Evolutionary conservation across 2,113 vertebrate species (phyloP).

Genomic region (Sitta europaea): DNA sequence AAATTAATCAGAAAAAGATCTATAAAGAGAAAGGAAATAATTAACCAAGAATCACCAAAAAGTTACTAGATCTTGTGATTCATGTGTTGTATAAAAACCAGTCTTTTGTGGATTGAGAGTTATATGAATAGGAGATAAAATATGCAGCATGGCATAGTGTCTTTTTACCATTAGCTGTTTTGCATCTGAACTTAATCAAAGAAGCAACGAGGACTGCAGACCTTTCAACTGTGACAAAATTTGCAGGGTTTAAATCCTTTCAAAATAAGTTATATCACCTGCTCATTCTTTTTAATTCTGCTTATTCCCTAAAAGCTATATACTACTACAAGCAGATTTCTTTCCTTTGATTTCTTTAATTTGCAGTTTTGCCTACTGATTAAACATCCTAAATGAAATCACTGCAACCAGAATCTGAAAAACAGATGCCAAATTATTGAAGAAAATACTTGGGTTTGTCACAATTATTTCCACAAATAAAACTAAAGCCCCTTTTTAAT

Average conservation of each 20-base stretch:
- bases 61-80: constrained; percentile 60
- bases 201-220: constrained; percentile 33
- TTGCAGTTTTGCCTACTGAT: not conserved
- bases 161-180: constrained; percentile 61
- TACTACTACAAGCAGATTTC: not conserved
- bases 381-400: not conserved
- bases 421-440: not conserved
- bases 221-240: constrained; percentile 40
- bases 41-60: constrained; percentile 68
- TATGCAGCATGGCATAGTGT: constrained; percentile 53
- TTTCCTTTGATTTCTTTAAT: not conserved
- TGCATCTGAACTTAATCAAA: constrained; percentile 72
- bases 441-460: not conserved
- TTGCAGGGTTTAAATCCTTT: constrained; percentile 30
- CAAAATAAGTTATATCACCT: not conserved
- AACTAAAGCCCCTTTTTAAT: not conserved
- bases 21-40: constrained; percentile 62
- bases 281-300: not conserved
- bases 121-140: constrained; percentile 69
- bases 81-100: constrained; percentile 60
- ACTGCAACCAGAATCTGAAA: not conserved
- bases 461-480: constrained; percentile 4
- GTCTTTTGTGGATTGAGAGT: constrained; percentile 59
- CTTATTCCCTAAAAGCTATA: not conserved
- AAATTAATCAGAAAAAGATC: constrained; percentile 62